Evolutionary conservation across 37 sponge, comb jelly and placozoan species (phyloP), one percentile per base, ranked within the genome.

Genomic region (Hexactinellida sp.): DNA sequence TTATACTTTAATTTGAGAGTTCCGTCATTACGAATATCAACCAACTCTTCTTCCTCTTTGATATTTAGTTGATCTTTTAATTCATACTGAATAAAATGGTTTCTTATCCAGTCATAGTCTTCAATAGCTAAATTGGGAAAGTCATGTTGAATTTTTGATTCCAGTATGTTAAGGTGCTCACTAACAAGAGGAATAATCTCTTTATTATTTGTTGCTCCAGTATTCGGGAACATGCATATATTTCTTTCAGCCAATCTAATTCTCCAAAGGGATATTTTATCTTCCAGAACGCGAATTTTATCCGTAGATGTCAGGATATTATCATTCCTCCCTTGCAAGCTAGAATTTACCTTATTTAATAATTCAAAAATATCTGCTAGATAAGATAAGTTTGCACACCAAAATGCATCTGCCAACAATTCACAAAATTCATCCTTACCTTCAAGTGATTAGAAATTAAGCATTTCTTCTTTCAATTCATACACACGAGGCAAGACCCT

Each of bases 21-120:
- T 7, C 34, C 19, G 13, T 63, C 76, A 63, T 63, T 63, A 7
- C 76, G 3, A 63, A 63, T 63, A 63, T 63, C 76, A 63, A 7
- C 76, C 76, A 63, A 63, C 76, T 63, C 76, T 63, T 63, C 76
- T 63, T 63, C 76, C 30, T 63, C 76, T 28, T n/a, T 23, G 76
- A 63, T 63, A 63, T 63, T 28, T 63, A 63, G 34, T 63, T 21
- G 76, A 63, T 63, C 76, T 7, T 63, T 63, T 63, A 63, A 63
- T 63, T 23, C 76, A 63, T 23, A 7, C 30, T 28, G 76, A 63
- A 63, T 63, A 63, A 63, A 32, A 16, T 7, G 76, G 13, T 63
- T 63, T 63, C 76, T 63, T 28, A 63, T 23, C 76, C 76, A 63
- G 76, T 63, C 76, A 63, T 63, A 63, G 13, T 63, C 76, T 63